phyloP scores from a whole-genome alignment of 2,113 vertebrate species.

The Myotis brandtii region DNA sequence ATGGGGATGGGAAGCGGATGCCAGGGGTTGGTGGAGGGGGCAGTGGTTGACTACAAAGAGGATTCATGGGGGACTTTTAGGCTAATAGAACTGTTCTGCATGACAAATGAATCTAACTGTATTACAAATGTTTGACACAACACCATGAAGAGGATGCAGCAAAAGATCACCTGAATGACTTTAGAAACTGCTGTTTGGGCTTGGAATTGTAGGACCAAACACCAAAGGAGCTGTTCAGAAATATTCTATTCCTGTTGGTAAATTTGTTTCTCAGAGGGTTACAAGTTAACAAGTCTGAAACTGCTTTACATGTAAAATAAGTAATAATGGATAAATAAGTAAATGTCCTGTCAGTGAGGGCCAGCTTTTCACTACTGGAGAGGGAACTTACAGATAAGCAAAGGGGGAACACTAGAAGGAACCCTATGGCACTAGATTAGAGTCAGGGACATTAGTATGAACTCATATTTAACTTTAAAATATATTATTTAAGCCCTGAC shows the following conservation, averaged over 20 bases:
- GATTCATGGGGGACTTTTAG: not conserved
- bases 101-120: not conserved
- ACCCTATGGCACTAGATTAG: not conserved
- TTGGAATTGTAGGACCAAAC: not conserved
- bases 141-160: not conserved
- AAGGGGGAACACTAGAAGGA: not conserved
- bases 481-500: no score
- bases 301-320: not conserved
- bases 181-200: not conserved
- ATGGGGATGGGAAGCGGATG: not conserved
- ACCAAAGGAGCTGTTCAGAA: not conserved
- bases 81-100: not conserved
- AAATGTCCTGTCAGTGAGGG: not conserved
- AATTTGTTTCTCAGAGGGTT: not conserved
- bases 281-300: not conserved
- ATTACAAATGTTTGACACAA: not conserved
- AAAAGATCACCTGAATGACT: not conserved
- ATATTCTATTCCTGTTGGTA: not conserved
- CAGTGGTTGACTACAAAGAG: not conserved
- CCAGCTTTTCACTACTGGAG: not conserved
- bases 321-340: not conserved
- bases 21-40: not conserved
- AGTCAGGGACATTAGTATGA: not conserved
- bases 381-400: not conserved
- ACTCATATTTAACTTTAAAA: not conserved